Evolutionary conservation across 2,113 vertebrate genomes (phyloP).

Genomic region (Entomyzon cyanotis): DNA sequence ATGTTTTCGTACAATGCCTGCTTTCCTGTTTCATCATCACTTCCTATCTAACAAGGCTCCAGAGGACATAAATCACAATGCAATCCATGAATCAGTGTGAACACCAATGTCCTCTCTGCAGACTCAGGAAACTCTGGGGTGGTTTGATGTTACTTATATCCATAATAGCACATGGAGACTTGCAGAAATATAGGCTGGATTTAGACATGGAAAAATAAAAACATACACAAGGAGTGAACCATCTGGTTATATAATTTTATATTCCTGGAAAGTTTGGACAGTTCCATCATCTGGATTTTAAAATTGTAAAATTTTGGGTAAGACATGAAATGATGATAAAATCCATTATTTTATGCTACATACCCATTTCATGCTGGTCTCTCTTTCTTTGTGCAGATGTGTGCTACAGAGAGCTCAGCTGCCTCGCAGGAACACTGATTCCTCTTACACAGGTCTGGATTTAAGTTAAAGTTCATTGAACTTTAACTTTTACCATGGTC

Average conservation of each 20-base stretch:
- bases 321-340: neutral
- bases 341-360: fast-evolving
- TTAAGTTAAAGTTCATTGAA: neutral
- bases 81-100: neutral
- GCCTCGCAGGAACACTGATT: neutral
- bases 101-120: neutral
- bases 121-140: neutral
- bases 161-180: neutral
- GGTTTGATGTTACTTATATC: neutral
- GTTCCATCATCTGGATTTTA: neutral
- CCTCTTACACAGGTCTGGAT: too few relatives aligned
- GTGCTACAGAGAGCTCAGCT: neutral
- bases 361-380: neutral
- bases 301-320: neutral
- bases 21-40: constrained; percentile 54
- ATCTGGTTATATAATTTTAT: neutral
- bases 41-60: constrained; percentile 44
- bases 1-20: constrained; percentile 50
- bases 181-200: neutral
- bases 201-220: neutral
- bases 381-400: neutral
- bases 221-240: too few relatives aligned
- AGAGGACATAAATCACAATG: constrained; percentile 34
- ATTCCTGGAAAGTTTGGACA: neutral
- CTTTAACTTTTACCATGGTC: neutral